Percentiles rank a stretch among this genome's conserved stretches.
Conservation (phyloP, 1,140 invertebrate species). For the Palaemon carinicauda region DNA sequence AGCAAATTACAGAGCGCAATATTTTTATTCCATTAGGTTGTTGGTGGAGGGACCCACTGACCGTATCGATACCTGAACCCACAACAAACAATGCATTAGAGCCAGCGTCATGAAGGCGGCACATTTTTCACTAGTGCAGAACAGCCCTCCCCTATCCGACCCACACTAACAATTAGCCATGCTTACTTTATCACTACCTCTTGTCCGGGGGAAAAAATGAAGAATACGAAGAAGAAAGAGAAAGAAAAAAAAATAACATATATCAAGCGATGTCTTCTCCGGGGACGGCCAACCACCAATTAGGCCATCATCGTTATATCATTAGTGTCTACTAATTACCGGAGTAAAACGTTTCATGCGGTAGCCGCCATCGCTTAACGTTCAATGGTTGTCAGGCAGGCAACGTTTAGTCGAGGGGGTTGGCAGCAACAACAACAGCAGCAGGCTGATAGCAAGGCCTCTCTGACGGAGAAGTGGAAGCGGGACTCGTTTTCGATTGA, state of each 20-base stretch:
- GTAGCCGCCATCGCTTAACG: constrained; percentile 16
- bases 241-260: background rate
- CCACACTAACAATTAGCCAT: constrained; percentile 5
- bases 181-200: constrained; percentile 21
- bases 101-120: background rate
- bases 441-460: too few relatives aligned
- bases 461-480: too few relatives aligned
- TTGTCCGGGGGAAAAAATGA: too few relatives aligned
- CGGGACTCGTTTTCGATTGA: too few relatives aligned
- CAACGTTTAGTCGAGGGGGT: background rate
- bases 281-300: constrained; percentile 1
- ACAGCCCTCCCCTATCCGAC: background rate
- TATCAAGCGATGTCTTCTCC: constrained; percentile 11
- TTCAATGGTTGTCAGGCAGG: constrained; percentile 26
- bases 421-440: too few relatives aligned
- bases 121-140: constrained; percentile 5
- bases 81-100: background rate
- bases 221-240: too few relatives aligned
- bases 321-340: constrained; percentile 29
- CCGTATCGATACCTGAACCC: too few relatives aligned
- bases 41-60: too few relatives aligned
- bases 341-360: constrained; percentile 22
- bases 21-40: too few relatives aligned
- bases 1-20: too few relatives aligned
- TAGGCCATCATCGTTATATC: constrained; percentile 25